These are phyloP conservation scores for Sciaenops ocellatus DNA, from an alignment of 2,797 vertebrate species.

Conservation along the genomic window DNA sequence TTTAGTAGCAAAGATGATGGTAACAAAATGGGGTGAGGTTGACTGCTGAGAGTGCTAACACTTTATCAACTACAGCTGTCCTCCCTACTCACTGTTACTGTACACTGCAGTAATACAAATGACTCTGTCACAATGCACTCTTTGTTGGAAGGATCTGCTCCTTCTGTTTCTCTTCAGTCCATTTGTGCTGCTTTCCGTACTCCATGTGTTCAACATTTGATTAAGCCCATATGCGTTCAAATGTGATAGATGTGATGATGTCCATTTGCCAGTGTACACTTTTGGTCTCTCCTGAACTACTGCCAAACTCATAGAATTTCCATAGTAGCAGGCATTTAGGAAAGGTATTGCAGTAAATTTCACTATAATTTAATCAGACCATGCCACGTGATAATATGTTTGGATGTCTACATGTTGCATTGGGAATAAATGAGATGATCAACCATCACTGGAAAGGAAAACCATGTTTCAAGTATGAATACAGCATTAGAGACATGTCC, in stretches of 20 bases:
- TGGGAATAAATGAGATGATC: not conserved
- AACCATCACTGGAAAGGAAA: not conserved
- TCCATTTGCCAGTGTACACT: not conserved
- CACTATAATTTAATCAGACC: not conserved
- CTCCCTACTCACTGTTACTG: slow-evolving; percentile 32
- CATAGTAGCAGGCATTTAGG: not conserved
- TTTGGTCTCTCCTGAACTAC: not conserved
- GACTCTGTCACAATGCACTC: slow-evolving; percentile 34
- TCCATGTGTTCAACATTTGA: slow-evolving; percentile 9
- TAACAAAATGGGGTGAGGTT: slow-evolving; percentile 24
- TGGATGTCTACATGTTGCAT: not conserved
- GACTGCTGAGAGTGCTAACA: slow-evolving; percentile 21
- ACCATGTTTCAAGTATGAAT: not conserved
- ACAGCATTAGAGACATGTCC: not conserved
- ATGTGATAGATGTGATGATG: slow-evolving; percentile 14
- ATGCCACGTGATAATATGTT: no score
- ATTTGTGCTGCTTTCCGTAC: slow-evolving; percentile 13
- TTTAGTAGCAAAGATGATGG: slow-evolving; percentile 9
- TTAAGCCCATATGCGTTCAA: slow-evolving; percentile 29
- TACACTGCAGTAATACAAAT: slow-evolving; percentile 18
- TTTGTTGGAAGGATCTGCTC: slow-evolving; percentile 37
- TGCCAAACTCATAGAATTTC: not conserved
- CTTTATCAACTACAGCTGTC: slow-evolving; percentile 41
- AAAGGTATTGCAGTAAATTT: not conserved
- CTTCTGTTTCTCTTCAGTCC: slow-evolving; percentile 20